Conservation (phyloP, 2,113 vertebrate genomes). For the Actenoides hombroni region DNA sequence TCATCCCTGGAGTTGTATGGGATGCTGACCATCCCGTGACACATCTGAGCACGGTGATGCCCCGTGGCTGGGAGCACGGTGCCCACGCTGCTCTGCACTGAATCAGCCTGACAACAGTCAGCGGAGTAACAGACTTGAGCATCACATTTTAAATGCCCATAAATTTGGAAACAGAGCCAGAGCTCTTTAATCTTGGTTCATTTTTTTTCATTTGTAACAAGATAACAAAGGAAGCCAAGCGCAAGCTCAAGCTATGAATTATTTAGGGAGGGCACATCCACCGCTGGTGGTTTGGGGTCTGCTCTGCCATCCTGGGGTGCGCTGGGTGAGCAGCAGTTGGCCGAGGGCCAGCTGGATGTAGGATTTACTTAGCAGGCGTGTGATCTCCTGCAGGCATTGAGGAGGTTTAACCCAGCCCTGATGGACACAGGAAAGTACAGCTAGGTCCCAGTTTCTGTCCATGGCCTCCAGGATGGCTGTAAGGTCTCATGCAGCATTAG, state of each 20-base stretch:
- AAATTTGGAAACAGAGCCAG: constrained; percentile 42
- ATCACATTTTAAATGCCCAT: constrained; percentile 21
- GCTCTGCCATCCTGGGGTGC: not conserved
- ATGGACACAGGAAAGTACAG: accelerated
- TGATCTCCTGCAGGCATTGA: not conserved
- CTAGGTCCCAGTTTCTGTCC: not conserved
- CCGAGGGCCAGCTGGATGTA: not conserved
- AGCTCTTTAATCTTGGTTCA: constrained; percentile 45
- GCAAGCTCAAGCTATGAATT: not conserved
- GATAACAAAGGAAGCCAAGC: constrained; percentile 37
- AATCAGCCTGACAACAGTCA: not conserved
- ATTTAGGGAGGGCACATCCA: constrained; percentile 17
- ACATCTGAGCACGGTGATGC: accelerated
- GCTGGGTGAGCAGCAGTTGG: not conserved
- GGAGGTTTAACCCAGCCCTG: not conserved
- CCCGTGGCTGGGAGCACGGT: not conserved
- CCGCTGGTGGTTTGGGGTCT: not conserved
- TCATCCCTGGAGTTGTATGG: not conserved
- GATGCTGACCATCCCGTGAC: not conserved
- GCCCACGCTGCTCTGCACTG: not conserved
- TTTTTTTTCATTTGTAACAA: not conserved
- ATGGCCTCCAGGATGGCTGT: not conserved
- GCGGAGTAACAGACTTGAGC: not conserved
- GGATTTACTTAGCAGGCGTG: not conserved
- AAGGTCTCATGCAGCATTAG: not conserved